phyloP scores from a whole-genome alignment of 2,113 vertebrate species.

The Talpa occidentalis region DNA sequence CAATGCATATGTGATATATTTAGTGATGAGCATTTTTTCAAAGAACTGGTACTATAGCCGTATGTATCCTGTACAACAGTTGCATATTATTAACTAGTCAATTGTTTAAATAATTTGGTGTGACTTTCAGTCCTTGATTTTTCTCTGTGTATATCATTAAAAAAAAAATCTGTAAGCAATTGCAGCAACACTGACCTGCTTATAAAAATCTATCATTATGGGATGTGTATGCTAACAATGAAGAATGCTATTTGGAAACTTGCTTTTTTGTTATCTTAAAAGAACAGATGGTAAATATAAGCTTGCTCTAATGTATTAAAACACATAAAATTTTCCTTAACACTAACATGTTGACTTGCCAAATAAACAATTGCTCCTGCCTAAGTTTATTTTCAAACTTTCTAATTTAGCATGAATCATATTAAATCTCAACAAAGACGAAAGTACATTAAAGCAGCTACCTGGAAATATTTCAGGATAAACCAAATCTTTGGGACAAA shows the following conservation, averaged over 20 bases:
- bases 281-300: constrained; percentile 94
- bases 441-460: constrained; percentile 79
- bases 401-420: constrained; percentile 76
- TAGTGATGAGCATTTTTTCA: constrained; percentile 88
- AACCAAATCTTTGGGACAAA: constrained; percentile 95
- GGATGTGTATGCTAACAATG: constrained; percentile 91
- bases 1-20: constrained; percentile 91
- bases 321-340: constrained; percentile 91
- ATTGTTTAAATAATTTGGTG: constrained; percentile 89
- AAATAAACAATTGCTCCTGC: constrained; percentile 92
- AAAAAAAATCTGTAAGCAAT: constrained; percentile 86
- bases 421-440: constrained; percentile 63
- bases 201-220: constrained; percentile 86
- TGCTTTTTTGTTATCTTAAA: constrained; percentile 92
- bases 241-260: constrained; percentile 92
- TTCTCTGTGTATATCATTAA: constrained; percentile 76
- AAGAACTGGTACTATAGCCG: constrained; percentile 83
- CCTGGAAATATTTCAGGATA: constrained; percentile 98
- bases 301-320: constrained; percentile 92
- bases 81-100: constrained; percentile 88
- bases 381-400: constrained; percentile 88
- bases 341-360: constrained; percentile 91
- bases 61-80: constrained; percentile 81
- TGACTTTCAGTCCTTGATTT: constrained; percentile 82
- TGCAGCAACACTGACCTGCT: constrained; percentile 86